Conservation (phyloP, 2,888 invertebrate species). For the Netelia fuscicornis region DNA sequence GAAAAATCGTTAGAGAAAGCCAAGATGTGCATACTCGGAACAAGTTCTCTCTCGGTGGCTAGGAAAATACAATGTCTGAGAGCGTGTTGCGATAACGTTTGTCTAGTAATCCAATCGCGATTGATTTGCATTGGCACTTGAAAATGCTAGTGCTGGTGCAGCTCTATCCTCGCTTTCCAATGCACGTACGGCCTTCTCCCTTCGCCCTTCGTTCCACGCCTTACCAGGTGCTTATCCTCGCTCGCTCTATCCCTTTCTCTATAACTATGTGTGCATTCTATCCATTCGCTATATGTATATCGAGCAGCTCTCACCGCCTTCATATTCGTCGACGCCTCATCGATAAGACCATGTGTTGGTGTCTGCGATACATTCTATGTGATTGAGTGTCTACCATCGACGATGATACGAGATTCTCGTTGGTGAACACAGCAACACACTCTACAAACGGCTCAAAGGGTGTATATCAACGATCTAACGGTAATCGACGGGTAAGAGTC, state of each 20-base stretch:
- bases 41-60: not conserved
- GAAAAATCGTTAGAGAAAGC: not conserved
- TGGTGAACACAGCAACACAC: conserved; percentile 41
- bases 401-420: conserved; percentile 17
- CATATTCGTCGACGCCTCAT: conserved; percentile 16
- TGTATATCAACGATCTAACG: conserved; percentile 24
- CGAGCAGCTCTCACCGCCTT: conserved; percentile 12
- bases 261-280: conserved; percentile 28
- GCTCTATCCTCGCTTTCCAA: conserved; percentile 16
- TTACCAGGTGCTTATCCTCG: not conserved
- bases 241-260: conserved; percentile 43
- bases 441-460: conserved; percentile 10
- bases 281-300: not conserved
- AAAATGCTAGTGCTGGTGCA: conserved; percentile 28
- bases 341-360: conserved; percentile 39
- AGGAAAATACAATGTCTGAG: conserved; percentile 24
- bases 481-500: conserved; percentile 53
- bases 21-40: not conserved
- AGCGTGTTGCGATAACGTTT: conserved; percentile 46
- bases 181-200: conserved; percentile 24
- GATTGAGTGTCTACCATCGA: not conserved
- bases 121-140: conserved; percentile 52
- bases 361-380: not conserved
- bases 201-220: conserved; percentile 10
- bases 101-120: conserved; percentile 54